These are phyloP conservation scores for Ametastegia equiseti DNA, from an alignment of 2,888 invertebrate species.

Conservation along the genomic window DNA sequence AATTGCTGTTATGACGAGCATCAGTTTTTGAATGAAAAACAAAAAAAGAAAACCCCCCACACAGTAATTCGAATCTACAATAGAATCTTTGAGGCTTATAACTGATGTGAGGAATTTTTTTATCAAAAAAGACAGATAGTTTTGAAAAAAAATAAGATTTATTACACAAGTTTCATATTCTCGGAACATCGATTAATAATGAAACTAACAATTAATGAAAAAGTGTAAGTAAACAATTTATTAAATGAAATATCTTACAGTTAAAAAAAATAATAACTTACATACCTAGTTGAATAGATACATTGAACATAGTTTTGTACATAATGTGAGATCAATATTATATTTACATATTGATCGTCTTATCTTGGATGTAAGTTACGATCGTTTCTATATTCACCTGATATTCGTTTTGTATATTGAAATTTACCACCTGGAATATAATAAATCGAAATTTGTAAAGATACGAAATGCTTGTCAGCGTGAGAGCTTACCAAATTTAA, in stretches of 20 bases:
- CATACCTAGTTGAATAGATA: conserved; percentile 56
- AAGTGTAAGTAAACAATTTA: conserved; percentile 36
- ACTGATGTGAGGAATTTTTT: too few species aligned
- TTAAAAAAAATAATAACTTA: conserved; percentile 29
- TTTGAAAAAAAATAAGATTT: too few species aligned
- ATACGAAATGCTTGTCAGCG: neutral
- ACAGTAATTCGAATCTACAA: conserved; percentile 20
- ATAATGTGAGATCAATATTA: conserved; percentile 51
- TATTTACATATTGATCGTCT: conserved; percentile 49
- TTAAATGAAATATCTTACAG: conserved; percentile 38
- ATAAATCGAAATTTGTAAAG: conserved; percentile 41
- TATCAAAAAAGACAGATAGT: too few species aligned
- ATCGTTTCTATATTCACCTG: conserved; percentile 63
- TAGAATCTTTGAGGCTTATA: too few species aligned
- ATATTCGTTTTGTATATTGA: conserved; percentile 60
- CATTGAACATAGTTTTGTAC: conserved; percentile 58
- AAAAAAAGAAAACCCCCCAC: too few species aligned
- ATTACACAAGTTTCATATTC: too few species aligned
- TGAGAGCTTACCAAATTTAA: neutral
- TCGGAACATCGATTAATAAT: conserved; percentile 30
- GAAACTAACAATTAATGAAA: conserved; percentile 38
- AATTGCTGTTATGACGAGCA: neutral
- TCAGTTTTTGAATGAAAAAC: conserved; percentile 4
- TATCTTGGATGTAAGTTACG: conserved; percentile 61
- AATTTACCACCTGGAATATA: conserved; percentile 56